These are phyloP conservation scores for Gadus chalcogrammus DNA, from an alignment of 2,113 vertebrate species.

Conservation along the genomic window DNA sequence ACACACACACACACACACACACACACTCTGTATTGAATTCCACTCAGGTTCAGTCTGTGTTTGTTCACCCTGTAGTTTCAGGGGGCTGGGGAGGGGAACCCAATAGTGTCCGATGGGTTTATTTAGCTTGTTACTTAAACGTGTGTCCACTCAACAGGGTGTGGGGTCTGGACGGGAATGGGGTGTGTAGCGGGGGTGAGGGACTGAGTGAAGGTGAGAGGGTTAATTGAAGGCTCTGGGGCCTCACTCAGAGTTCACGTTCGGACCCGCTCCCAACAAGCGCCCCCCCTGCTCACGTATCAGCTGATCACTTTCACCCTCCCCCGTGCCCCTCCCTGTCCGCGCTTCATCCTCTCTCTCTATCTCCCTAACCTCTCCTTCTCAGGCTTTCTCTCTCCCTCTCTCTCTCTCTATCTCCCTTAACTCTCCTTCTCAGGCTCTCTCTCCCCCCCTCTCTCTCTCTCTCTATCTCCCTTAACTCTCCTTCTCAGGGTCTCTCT, in stretches of 20 bases:
- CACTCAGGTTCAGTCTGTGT: background rate
- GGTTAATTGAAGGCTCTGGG: conserved; percentile 53
- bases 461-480: too few relatives aligned
- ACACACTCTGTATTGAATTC: too few relatives aligned
- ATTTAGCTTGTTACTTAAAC: conserved; percentile 21
- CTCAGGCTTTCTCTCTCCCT: too few relatives aligned
- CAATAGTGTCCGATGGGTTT: conserved; percentile 26
- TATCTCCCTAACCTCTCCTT: too few relatives aligned
- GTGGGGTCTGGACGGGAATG: background rate
- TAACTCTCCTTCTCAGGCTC: too few relatives aligned
- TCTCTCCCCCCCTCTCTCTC: too few relatives aligned
- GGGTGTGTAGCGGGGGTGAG: background rate
- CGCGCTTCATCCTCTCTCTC: too few relatives aligned
- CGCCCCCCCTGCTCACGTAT: conserved; percentile 35
- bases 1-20: too few relatives aligned
- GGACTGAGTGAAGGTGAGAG: conserved; percentile 5
- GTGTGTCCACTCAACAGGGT: conserved; percentile 7
- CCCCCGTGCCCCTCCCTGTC: too few relatives aligned
- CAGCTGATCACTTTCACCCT: background rate
- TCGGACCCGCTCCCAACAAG: conserved; percentile 15
- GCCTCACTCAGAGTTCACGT: conserved; percentile 36
- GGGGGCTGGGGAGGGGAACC: background rate
- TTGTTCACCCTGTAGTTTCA: background rate
- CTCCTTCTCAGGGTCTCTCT: too few relatives aligned
- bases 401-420: too few relatives aligned